A percentile compares a stretch with the other conserved stretches of the same genome.
Conservation (phyloP, 2,888 invertebrate species). For the Hydrotaea diabolus region DNA sequence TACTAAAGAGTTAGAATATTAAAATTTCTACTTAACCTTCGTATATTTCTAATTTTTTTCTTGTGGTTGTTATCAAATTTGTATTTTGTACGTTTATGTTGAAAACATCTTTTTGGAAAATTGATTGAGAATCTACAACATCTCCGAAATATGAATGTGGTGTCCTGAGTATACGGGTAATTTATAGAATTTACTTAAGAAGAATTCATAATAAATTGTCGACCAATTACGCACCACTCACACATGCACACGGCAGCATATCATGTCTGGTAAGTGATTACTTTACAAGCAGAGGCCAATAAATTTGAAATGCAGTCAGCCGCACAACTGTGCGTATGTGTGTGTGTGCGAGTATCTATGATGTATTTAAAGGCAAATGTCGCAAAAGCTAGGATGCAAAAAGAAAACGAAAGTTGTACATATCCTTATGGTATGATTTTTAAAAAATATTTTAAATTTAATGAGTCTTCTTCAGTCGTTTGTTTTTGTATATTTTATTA, state of each 20-base stretch:
- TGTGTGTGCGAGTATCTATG: background rate
- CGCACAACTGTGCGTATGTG: background rate
- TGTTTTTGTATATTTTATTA: no score
- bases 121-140: constrained; percentile 18
- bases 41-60: no score
- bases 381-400: no score
- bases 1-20: no score
- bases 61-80: no score
- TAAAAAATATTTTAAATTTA: no score
- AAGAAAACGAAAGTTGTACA: no score
- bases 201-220: constrained; percentile 30
- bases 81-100: no score
- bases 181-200: constrained; percentile 26
- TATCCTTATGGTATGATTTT: no score
- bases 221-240: constrained; percentile 17
- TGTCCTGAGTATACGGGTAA: background rate
- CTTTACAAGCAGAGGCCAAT: constrained; percentile 1
- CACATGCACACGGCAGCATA: background rate
- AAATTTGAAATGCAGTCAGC: background rate
- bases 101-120: background rate
- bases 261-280: constrained; percentile 8
- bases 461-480: no score
- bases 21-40: no score
- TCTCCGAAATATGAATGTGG: constrained; percentile 10
- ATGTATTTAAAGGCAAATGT: no score